Evolutionary conservation across 2,888 invertebrate genomes (phyloP), one percentile per base, ranked within the genome.

Genomic region (Catonia carolina): DNA sequence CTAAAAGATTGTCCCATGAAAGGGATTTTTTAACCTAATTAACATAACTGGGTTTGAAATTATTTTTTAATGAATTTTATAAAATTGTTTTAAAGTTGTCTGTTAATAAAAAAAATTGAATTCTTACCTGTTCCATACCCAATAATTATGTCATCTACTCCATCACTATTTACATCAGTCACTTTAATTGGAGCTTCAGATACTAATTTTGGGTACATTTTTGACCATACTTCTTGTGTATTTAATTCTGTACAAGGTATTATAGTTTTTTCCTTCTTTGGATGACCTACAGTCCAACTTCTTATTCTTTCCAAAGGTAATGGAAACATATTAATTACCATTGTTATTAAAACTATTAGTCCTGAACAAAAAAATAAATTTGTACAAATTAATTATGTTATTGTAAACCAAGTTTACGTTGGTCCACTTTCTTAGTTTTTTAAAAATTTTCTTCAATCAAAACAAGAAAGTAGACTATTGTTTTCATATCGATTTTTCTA

Each of bases 101-200:
- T n/a, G n/a, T n/a, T n/a, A n/a, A n/a, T n/a, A n/a, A n/a, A n/a
- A n/a, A n/a, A n/a, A n/a, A n/a, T n/a, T n/a, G n/a, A n/a, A n/a
- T n/a, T n/a, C n/a, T 62, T 69, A 85, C 86, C 85, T 69, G 88
- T 86, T 53, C 85, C 86, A 72, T 84, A 89, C 60, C 88, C 89
- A 61, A 89, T 77, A 54, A 89, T 77, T 20, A 88, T 75, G 71
- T 90, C 89, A 50, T 82, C 77, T 8, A 83, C 69, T 15, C 79
- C 80, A 74, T 90, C 89, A 2, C 75, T 73, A 72, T 89, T 85
- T 1, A 88, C 77, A 71, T 89, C 88, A 20, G 81, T 75, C 59
- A 82, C 76, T 63, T 86, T 75, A 61, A 89, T 74, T 0, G 88
- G 82, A 54, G 87, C 83, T 71, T 89, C 89, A 8, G 86, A 84